Conservation (phyloP, 2,888 invertebrate genomes). For the Lathronympha strigana region DNA sequence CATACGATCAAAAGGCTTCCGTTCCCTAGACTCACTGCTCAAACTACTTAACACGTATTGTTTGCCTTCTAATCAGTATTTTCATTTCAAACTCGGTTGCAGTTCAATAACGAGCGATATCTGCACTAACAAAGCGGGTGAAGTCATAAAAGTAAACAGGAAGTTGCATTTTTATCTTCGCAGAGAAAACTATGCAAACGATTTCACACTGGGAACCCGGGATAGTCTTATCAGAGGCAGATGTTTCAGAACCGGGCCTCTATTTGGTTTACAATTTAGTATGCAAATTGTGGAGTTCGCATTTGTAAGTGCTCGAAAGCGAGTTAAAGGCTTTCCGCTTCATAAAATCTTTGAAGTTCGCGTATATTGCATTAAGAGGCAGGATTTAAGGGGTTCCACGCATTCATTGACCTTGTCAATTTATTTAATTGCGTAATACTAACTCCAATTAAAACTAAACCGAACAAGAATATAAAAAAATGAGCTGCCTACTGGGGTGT, state of each 20-base stretch:
- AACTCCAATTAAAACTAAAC: too few relatives aligned
- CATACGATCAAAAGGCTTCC: too few relatives aligned
- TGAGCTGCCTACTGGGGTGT: too few relatives aligned
- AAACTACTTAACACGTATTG: neutral
- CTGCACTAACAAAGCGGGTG: conserved; percentile 43
- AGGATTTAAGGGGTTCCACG: too few relatives aligned
- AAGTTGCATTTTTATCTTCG: conserved; percentile 60
- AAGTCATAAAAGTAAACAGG: conserved; percentile 53
- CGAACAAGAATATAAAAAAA: too few relatives aligned
- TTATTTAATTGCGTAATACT: too few relatives aligned
- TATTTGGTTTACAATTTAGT: conserved; percentile 74
- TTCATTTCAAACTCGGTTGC: neutral
- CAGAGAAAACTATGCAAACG: conserved; percentile 62
- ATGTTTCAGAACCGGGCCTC: conserved; percentile 58
- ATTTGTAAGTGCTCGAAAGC: conserved; percentile 64
- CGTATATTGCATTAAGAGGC: conserved; percentile 60
- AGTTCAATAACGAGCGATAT: conserved; percentile 13
- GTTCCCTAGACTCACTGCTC: too few relatives aligned
- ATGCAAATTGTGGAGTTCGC: conserved; percentile 70
- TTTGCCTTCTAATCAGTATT: neutral
- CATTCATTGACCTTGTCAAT: too few relatives aligned
- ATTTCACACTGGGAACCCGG: conserved; percentile 57
- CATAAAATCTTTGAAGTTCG: conserved; percentile 60
- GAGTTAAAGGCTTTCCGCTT: conserved; percentile 64
- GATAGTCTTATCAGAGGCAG: conserved; percentile 62